A percentile compares a stretch with the other conserved stretches of the same genome.
These are phyloP conservation scores for Pelecanus crispus DNA, from an alignment of 2,113 vertebrate species.

Conservation along the genomic window DNA sequence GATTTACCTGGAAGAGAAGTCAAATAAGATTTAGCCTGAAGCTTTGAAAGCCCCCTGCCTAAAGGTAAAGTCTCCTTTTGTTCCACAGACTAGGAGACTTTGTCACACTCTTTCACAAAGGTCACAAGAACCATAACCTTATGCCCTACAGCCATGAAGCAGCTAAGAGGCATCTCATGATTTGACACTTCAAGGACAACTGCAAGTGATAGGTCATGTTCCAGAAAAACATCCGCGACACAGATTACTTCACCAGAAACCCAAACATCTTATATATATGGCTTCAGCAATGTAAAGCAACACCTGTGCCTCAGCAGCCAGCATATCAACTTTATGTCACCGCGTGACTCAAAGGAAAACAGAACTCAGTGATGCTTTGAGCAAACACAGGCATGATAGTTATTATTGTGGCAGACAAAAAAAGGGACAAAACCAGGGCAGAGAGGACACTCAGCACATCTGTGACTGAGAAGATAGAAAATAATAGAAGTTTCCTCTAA, in stretches of 20 bases:
- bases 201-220: neutral
- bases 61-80: neutral
- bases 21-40: neutral
- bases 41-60: neutral
- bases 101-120: neutral
- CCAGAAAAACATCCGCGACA: neutral
- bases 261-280: neutral
- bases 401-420: neutral
- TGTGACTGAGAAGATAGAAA: neutral
- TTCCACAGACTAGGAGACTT: neutral
- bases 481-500: neutral
- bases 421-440: neutral
- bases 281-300: neutral
- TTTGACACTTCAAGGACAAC: neutral
- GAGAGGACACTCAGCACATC: neutral
- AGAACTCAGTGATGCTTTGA: neutral
- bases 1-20: neutral
- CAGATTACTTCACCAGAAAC: slow-evolving; percentile 2
- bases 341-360: neutral
- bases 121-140: neutral
- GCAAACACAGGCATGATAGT: neutral
- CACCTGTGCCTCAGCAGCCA: neutral
- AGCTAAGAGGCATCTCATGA: neutral
- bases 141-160: neutral
- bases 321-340: neutral